Base-by-base conservation (phyloP, 2,888 invertebrate genomes). In the Drosophila melanosoma region DNA sequence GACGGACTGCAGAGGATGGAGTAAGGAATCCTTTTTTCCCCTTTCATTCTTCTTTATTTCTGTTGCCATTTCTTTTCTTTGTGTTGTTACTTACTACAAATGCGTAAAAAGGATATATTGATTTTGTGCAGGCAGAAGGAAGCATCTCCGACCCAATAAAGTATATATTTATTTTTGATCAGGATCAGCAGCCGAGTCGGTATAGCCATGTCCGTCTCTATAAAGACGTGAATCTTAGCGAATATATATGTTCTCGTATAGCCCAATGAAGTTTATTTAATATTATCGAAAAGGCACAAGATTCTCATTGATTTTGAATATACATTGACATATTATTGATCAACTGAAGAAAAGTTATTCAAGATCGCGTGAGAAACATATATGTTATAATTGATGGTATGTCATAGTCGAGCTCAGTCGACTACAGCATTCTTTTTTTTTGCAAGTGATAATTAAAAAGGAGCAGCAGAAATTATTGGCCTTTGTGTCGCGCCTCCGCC, bases 401-500 rank as follows among this genome's bases (percentile, higher is more conserved):
- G 45, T 23, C 23, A 15, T 4, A 8, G 45, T 45, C 45, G 23
- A 45, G 23, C 45, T 8, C 45, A 23, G 15, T 45, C 45, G 23
- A 45, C 15, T 45, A 2, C 23, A 8, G 7, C 23, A 8, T 45
- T 45, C 15, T 1, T 45, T 23, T 23, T 1, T 66, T 60, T 59
- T 69, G 54, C 45, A 49, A 80, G 64, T 71, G 81, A 71, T 72
- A 76, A 72, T 80, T 80, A 76, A 76, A 80, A 76, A 76, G 80
- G 69, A 68, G 65, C 64, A 69, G 74, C 71, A 73, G 57, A 71
- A 83, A 75, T 72, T 74, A 80, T 80, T 80, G 79, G 71, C 71
- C 67, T 81, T 80, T 80, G 81, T 80, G 78, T 81, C 65, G 81
- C 53, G 63, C 35, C 45, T 54, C 69, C 60, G 69, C 67, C 45